Conservation (phyloP, 2,888 invertebrate genomes). For the Serrognathus titanus region DNA sequence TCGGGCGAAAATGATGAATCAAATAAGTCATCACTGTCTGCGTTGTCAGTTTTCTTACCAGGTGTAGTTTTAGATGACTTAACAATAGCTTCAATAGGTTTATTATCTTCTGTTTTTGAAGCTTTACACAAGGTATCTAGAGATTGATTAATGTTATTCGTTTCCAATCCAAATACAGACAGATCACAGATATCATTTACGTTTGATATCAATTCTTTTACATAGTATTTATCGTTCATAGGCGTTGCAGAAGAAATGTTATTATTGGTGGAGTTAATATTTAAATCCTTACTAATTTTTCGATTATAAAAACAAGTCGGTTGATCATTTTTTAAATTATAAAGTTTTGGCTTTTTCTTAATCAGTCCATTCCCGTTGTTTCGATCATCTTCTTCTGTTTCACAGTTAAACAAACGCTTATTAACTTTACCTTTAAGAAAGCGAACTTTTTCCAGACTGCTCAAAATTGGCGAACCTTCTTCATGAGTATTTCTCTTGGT, state of each 20-base stretch:
- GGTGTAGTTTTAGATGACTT: not conserved
- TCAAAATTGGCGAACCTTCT: constrained; percentile 11
- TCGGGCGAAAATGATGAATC: constrained; percentile 1
- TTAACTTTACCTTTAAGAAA: constrained; percentile 7
- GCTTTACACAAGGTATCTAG: not conserved
- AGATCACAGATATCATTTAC: constrained; percentile 28
- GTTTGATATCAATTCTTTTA: constrained; percentile 12
- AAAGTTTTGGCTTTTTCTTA: constrained; percentile 7
- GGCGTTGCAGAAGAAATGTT: too few species aligned
- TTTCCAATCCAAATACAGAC: constrained; percentile 23
- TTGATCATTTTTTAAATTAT: constrained; percentile 1
- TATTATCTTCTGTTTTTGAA: not conserved
- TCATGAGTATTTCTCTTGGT: not conserved
- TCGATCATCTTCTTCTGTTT: not conserved
- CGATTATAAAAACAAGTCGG: constrained; percentile 4
- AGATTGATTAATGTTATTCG: not conserved
- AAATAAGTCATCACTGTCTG: constrained; percentile 9
- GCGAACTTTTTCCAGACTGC: constrained; percentile 4
- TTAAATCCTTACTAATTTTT: not conserved
- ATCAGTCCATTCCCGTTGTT: not conserved
- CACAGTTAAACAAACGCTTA: not conserved
- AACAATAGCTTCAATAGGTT: not conserved
- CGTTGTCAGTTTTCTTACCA: not conserved
- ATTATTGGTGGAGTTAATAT: too few species aligned
- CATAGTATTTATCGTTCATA: constrained; percentile 1